phyloP scores from a whole-genome alignment of 2,888 invertebrate genomes.

The Parascotia fuliginaria region DNA sequence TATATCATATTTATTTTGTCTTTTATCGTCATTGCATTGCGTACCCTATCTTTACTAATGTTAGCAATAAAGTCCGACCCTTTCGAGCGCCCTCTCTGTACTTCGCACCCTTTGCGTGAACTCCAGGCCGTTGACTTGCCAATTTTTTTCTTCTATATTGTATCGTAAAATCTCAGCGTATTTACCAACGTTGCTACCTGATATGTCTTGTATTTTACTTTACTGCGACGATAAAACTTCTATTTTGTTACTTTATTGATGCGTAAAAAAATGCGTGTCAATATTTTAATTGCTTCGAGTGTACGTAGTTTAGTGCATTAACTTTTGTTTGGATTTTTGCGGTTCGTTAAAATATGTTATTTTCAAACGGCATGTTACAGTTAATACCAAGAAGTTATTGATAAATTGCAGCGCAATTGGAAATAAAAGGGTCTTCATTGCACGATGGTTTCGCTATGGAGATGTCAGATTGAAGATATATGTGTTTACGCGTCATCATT shows the following conservation, averaged over 20 bases:
- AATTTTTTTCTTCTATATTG: conserved; percentile 50
- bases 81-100: conserved; percentile 53
- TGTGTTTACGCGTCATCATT: conserved; percentile 33
- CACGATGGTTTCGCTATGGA: background rate
- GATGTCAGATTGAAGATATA: conserved; percentile 38
- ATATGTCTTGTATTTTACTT: conserved; percentile 23
- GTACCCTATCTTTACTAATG: conserved; percentile 53
- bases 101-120: conserved; percentile 61
- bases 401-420: too few relatives aligned
- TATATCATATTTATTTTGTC: conserved; percentile 21
- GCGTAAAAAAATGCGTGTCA: conserved; percentile 2
- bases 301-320: background rate
- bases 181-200: conserved; percentile 51
- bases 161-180: conserved; percentile 49
- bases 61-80: conserved; percentile 56
- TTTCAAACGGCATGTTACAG: background rate
- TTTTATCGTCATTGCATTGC: conserved; percentile 37
- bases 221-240: conserved; percentile 14
- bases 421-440: background rate
- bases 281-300: background rate
- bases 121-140: conserved; percentile 60
- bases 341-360: too few relatives aligned
- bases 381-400: background rate
- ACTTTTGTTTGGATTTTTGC: too few relatives aligned
- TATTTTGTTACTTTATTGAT: conserved; percentile 11